These are phyloP conservation scores for Xylocopa sonorina DNA, from an alignment of 1,140 invertebrate genomes.

Conservation along the genomic window DNA sequence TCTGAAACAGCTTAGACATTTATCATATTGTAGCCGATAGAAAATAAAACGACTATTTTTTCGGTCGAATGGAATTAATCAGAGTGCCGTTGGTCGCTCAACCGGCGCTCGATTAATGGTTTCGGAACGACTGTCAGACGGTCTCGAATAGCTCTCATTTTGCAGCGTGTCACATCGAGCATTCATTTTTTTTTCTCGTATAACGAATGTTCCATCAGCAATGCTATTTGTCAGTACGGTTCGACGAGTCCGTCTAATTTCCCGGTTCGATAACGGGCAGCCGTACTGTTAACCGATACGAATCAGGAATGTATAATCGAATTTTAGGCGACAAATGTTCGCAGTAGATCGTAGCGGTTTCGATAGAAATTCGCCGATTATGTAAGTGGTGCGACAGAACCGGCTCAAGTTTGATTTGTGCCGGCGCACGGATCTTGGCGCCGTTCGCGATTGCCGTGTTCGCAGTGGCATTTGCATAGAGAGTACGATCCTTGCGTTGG, in stretches of 20 bases:
- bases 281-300: conserved; percentile 6
- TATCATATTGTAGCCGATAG: too few relatives aligned
- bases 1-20: too few relatives aligned
- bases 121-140: background rate
- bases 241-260: conserved; percentile 26
- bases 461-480: conserved; percentile 62
- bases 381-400: conserved; percentile 54
- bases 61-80: background rate
- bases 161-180: too few relatives aligned
- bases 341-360: background rate
- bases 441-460: conserved; percentile 27
- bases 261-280: conserved; percentile 21
- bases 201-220: background rate
- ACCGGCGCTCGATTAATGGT: background rate
- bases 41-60: background rate
- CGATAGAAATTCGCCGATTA: conserved; percentile 37
- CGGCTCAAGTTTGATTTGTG: conserved; percentile 47
- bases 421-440: conserved; percentile 10
- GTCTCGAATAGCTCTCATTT: background rate
- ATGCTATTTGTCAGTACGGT: background rate
- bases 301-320: conserved; percentile 35
- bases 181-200: too few relatives aligned
- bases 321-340: background rate
- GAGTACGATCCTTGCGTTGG: conserved; percentile 62
- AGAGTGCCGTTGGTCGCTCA: background rate